These are phyloP conservation scores for Callorhinus ursinus DNA, from an alignment of 2,113 vertebrate species.

Conservation along the genomic window DNA sequence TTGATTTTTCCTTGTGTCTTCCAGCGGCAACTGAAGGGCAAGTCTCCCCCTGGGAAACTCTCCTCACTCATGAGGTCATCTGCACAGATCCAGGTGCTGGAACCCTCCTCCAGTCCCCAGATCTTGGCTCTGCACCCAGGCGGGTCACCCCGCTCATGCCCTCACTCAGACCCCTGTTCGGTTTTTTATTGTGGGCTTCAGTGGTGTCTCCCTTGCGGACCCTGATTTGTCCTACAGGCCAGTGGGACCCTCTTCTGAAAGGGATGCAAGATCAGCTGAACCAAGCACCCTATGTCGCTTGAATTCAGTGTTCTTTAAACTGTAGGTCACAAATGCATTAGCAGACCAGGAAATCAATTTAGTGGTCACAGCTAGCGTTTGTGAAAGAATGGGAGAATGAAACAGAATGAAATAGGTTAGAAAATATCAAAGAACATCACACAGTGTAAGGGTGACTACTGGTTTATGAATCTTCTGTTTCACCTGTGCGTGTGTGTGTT, in stretches of 20 bases:
- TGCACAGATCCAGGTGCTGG: rapidly evolving
- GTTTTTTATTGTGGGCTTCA: not conserved
- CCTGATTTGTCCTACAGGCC: too few relatives aligned
- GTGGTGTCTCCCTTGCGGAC: not conserved
- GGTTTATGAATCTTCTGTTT: not conserved
- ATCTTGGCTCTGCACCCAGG: not conserved
- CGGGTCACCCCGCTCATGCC: rapidly evolving
- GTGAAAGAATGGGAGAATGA: not conserved
- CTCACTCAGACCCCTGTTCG: not conserved
- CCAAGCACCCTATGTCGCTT: not conserved
- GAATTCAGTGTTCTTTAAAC: not conserved
- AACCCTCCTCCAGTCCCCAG: not conserved
- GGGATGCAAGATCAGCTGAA: not conserved
- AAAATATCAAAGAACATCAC: not conserved
- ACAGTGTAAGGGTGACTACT: not conserved
- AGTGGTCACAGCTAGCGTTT: not conserved
- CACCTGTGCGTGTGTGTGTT: not conserved
- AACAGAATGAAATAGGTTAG: not conserved
- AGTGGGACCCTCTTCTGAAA: not conserved
- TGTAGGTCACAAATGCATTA: not conserved
- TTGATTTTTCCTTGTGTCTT: not conserved
- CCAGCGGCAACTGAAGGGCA: not conserved
- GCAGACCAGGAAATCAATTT: not conserved
- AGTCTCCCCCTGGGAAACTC: not conserved
- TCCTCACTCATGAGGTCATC: not conserved